These are phyloP conservation scores for Brachionus paranguensis DNA, from an alignment of 1,140 invertebrate genomes.

Conservation along the genomic window DNA sequence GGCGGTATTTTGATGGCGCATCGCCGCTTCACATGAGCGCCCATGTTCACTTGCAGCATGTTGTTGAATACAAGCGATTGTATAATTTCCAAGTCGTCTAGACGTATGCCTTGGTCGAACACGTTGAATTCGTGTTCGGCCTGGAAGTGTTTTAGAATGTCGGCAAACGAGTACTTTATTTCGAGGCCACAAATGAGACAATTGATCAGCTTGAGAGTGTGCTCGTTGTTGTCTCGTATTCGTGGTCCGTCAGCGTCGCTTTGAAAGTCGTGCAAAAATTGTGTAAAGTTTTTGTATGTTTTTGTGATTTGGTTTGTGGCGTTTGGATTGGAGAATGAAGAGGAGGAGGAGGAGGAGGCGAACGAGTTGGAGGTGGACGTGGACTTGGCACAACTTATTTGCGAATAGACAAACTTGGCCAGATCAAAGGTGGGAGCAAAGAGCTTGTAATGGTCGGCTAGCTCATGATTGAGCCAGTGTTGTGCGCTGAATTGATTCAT, in stretches of 20 bases:
- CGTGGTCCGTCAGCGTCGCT: not conserved
- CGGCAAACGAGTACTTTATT: not conserved
- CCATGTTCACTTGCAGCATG: not conserved
- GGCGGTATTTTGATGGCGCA: constrained; percentile 17
- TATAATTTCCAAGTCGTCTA: constrained; percentile 3
- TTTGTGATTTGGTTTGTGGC: not conserved
- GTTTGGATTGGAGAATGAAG: not conserved
- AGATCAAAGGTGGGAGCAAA: not conserved
- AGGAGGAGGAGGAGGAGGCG: too few species aligned
- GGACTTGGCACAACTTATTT: constrained; percentile 8
- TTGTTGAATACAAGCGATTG: not conserved
- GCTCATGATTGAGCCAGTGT: constrained; percentile 13
- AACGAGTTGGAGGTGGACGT: too few species aligned
- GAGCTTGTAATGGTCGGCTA: not conserved
- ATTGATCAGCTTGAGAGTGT: not conserved
- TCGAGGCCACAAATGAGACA: constrained; percentile 32
- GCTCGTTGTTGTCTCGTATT: not conserved
- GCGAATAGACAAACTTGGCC: not conserved
- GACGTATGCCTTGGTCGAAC: not conserved
- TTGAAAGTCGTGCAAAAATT: constrained; percentile 3
- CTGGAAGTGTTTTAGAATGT: constrained; percentile 17
- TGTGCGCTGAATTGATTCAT: not conserved
- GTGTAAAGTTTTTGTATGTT: not conserved
- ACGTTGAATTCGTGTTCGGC: constrained; percentile 19
- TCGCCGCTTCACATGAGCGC: not conserved